Evolutionary conservation across 2,888 invertebrate species (phyloP), one percentile per base, ranked within the genome.

Genomic region (Chaetogeoica ovagalla): DNA sequence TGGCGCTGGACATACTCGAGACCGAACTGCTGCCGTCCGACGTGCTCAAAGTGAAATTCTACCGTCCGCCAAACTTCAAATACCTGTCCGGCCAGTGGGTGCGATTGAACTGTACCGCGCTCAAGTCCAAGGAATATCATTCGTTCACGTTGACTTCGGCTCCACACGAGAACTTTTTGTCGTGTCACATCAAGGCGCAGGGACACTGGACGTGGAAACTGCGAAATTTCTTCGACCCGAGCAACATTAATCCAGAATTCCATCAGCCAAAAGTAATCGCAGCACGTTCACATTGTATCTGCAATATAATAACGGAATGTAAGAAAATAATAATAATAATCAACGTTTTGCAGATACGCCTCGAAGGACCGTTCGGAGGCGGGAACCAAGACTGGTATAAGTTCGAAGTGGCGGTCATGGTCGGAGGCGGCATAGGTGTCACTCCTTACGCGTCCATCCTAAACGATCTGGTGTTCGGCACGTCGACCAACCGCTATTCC

Each of bases 351-450:
- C 66, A 84, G 84, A 85, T 84, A 83, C 91, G 96, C 77, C 91
- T 98, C 82, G 96, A 97, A 86, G 97, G 97, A 11, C 98, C 98
- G 0, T 98, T 96, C 84, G 97, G 97, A 5, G 97, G 97, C 19
- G 98, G 97, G 17, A 98, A 98, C 87, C 97, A 98, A 86, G 97
- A 97, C 87, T 97, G 97, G 97, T 97, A 97, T 88, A 97, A 97
- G 86, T 97, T 97, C 85, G 96, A 97, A 86, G 96, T 97, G 15
- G 97, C 97, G 0, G 96, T 97, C 17, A 96, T 97, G 96, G 96
- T 97, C 6, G 97, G 97, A 1, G 97, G 97, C 39, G 97, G 97
- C 13, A 98, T 98, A 83, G 97, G 97, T 0, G 97, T 98, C 0
- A 98, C 98, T 0, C 98, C 98, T 0, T 98, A 98, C 85, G 97